Evolutionary conservation across 2,797 vertebrate genomes (phyloP).

Genomic region (Molothrus aeneus): DNA sequence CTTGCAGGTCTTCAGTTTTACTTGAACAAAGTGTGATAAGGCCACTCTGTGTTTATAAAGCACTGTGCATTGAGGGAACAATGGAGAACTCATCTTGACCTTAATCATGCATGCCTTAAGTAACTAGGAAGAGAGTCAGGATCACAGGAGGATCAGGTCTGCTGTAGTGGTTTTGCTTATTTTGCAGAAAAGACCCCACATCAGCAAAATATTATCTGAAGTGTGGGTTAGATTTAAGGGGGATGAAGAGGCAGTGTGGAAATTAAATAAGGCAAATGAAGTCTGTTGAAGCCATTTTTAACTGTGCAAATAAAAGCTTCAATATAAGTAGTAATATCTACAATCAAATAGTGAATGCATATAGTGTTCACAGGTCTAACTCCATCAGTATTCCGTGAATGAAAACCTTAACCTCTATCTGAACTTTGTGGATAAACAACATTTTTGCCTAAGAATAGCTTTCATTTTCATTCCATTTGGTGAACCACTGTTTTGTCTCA

Average conservation of each 20-base stretch:
- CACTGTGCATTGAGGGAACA: not conserved
- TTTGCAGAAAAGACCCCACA: not conserved
- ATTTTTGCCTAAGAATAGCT: constrained; percentile 84
- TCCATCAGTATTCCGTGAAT: constrained; percentile 7
- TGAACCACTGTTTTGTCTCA: constrained; percentile 93
- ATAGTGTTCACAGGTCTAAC: constrained; percentile 40
- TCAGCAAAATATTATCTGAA: not conserved
- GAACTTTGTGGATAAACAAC: not conserved
- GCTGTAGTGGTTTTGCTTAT: not conserved
- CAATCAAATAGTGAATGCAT: constrained; percentile 52
- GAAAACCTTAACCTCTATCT: constrained; percentile 25
- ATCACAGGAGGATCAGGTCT: not conserved
- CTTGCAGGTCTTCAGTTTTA: constrained; percentile 18
- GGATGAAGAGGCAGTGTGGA: constrained; percentile 44
- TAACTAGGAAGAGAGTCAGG: not conserved
- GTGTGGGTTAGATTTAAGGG: constrained; percentile 4
- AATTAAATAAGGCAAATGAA: constrained; percentile 73
- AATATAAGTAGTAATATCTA: constrained; percentile 52
- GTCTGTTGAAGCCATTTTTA: constrained; percentile 56
- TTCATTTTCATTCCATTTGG: constrained; percentile 90
- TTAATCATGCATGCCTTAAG: not conserved
- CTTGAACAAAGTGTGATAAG: not conserved
- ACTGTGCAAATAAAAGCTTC: constrained; percentile 72
- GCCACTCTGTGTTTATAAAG: not conserved
- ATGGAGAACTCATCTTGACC: not conserved